These are phyloP conservation scores for Heterohyrax brucei DNA, from an alignment of 2,797 vertebrate species.

Conservation along the genomic window DNA sequence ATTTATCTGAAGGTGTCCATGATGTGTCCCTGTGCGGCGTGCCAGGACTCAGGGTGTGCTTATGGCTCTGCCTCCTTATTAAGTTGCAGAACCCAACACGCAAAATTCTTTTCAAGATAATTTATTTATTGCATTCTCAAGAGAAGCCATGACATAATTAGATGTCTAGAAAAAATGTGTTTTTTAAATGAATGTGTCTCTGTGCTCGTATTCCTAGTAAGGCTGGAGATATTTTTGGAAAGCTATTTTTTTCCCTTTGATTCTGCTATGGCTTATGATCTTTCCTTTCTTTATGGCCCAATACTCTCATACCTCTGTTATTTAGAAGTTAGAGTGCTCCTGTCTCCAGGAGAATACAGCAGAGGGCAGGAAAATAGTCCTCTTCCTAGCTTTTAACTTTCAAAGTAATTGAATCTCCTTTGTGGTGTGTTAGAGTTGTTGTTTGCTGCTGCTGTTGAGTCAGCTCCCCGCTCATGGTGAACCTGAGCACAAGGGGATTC, in stretches of 20 bases:
- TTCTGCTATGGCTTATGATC: not conserved
- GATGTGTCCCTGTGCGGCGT: not conserved
- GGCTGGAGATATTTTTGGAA: not conserved
- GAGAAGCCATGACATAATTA: slow-evolving; percentile 58
- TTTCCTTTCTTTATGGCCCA: not conserved
- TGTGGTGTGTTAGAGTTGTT: not conserved
- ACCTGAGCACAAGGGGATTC: not conserved
- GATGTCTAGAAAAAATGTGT: slow-evolving; percentile 28
- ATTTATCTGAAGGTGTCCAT: slow-evolving; percentile 28
- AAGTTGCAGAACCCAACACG: slow-evolving; percentile 34
- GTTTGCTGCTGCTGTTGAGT: too few species aligned
- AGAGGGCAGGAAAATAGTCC: not conserved
- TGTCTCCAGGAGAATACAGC: not conserved
- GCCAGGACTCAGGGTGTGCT: not conserved
- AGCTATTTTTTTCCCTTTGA: not conserved
- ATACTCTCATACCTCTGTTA: rapidly evolving
- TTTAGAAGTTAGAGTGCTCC: not conserved
- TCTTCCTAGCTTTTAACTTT: not conserved
- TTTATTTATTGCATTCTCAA: slow-evolving; percentile 71
- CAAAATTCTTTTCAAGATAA: slow-evolving; percentile 53
- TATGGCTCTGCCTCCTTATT: not conserved
- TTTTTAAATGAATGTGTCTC: slow-evolving; percentile 47
- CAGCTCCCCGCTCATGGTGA: not conserved
- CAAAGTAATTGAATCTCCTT: not conserved
- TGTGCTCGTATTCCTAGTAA: not conserved